Conservation (phyloP, 2,113 vertebrate species). For the Chionis minor region DNA sequence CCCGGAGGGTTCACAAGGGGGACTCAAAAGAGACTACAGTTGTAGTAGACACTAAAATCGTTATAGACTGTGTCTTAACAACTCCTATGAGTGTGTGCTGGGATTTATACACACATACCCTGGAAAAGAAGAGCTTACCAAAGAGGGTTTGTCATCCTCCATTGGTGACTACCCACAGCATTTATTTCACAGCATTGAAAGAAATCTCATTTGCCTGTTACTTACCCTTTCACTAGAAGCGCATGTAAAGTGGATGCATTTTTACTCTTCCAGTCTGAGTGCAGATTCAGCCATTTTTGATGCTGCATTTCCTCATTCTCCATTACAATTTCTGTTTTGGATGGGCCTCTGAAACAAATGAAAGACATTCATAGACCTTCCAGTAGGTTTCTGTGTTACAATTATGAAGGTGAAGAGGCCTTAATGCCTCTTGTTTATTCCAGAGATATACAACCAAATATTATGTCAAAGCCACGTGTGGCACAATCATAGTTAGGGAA, state of each 20-base stretch:
- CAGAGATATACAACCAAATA: not conserved
- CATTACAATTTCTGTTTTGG: constrained; percentile 72
- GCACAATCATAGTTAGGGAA: not conserved
- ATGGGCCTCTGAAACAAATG: constrained; percentile 76
- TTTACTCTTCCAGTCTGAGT: constrained; percentile 76
- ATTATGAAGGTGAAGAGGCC: not conserved
- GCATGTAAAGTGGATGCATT: constrained; percentile 83
- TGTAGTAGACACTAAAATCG: not conserved
- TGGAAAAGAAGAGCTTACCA: not conserved
- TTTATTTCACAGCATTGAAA: not conserved
- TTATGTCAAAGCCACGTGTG: not conserved
- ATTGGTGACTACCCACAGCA: not conserved
- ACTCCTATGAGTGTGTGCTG: not conserved
- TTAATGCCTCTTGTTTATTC: not conserved
- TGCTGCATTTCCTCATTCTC: constrained; percentile 67
- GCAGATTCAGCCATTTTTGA: constrained; percentile 85
- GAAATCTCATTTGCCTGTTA: not conserved
- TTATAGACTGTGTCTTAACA: not conserved
- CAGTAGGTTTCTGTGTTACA: not conserved
- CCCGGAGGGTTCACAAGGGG: not conserved
- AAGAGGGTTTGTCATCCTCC: not conserved
- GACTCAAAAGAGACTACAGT: not conserved
- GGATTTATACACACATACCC: not conserved
- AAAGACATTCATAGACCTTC: not conserved
- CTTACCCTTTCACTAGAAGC: constrained; percentile 86